Evolutionary conservation across 2,113 vertebrate genomes (phyloP).

Genomic region (Ctenomys sociabilis): DNA sequence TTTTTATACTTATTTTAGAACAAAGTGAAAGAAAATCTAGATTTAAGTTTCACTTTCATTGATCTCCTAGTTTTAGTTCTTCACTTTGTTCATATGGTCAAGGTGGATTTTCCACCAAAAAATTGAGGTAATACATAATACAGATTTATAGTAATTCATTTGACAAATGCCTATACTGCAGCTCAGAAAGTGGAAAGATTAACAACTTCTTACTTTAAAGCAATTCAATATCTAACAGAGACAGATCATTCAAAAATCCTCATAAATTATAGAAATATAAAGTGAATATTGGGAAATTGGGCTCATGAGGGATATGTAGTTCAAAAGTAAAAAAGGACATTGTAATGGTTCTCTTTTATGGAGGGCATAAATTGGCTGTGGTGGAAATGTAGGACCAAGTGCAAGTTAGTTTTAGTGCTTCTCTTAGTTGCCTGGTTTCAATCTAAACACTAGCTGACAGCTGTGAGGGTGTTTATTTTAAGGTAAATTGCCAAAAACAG

Average conservation of each 20-base stretch:
- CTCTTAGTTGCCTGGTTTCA: neutral
- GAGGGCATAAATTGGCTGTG: neutral
- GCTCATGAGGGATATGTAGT: neutral
- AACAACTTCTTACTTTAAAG: neutral
- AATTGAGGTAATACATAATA: neutral
- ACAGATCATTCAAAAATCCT: neutral
- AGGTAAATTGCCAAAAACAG: neutral
- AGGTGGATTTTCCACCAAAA: neutral
- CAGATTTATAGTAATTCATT: neutral
- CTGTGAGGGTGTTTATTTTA: neutral
- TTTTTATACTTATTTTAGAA: constrained; percentile 47
- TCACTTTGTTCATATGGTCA: neutral
- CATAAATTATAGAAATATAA: neutral
- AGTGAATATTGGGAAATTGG: neutral
- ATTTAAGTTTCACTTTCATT: constrained; percentile 5
- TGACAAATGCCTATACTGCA: neutral
- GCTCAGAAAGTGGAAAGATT: neutral
- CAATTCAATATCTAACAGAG: neutral
- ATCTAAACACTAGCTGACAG: neutral
- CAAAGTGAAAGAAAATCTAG: neutral
- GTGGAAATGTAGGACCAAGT: neutral
- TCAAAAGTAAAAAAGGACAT: neutral
- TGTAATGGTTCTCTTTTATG: neutral
- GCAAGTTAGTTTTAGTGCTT: neutral
- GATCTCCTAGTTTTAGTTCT: neutral